Base-by-base conservation (phyloP, 1,140 invertebrate genomes). In the Trachymyrmex septentrionalis region DNA sequence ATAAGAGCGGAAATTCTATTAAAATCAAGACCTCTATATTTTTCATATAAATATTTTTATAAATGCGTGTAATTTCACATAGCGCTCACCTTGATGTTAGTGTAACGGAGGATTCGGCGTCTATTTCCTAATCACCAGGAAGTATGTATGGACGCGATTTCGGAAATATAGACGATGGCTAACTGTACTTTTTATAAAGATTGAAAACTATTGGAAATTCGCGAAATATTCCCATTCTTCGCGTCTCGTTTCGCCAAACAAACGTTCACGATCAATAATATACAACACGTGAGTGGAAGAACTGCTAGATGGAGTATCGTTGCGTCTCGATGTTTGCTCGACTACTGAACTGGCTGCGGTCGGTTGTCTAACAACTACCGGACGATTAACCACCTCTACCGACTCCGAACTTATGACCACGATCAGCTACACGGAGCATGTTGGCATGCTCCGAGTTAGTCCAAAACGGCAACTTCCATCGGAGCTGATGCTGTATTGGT, bases 121-220 rank as follows among this genome's bases (percentile, higher is more conserved):
- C 27, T 67, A 14, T 34, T 67, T 67, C 27, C 6, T n/a, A 38
- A 24, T 1, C 50, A 34, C 66, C 0, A 5, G 24, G 3, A 16
- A 21, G n/a, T 34, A 61, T 34, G 21, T 72, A 9, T 3, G 19
- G 48, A 24, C 12, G 19, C 19, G 27, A 61, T 34, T 27, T n/a
- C 24, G 16, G 10, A 34, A 14, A 21, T 10, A 21, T 10, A 34
- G 3, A n/a, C 30, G 0, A 19, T 67, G 34, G 34, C 84, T 93
- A 93, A 88, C 92, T 93, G 63, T 94, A 92, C 53, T 94, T 93
- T 63, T 92, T 91, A 77, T 94, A 94, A 1, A 93, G 86, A 84
- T 94, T 94, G 66, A 93, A 94, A n/a, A 94, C 90, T 76, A 93
- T 92, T 4, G 92, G 91, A 82, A 93, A 94, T 75, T 93, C 91